Conservation (phyloP, 2,113 vertebrate species). For the Uria aalge region DNA sequence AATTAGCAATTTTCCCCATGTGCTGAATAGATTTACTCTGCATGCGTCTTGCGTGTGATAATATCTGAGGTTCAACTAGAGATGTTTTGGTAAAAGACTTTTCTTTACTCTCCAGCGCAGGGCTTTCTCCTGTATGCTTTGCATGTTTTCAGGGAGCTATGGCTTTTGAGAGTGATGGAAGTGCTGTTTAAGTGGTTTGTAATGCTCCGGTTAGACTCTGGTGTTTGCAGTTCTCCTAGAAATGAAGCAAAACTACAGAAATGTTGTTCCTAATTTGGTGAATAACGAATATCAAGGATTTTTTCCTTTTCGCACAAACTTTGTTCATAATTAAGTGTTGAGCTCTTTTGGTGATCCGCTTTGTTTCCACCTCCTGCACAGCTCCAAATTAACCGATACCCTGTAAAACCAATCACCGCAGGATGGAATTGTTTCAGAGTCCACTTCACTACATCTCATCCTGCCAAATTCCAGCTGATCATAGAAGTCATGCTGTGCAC, state of each 20-base stretch:
- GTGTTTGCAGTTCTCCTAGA: neutral
- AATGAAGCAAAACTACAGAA: neutral
- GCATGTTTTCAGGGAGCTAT: neutral
- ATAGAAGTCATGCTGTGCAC: slow-evolving; percentile 47
- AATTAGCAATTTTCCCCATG: slow-evolving; percentile 30
- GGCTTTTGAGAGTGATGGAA: neutral
- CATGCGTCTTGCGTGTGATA: neutral
- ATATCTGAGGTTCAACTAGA: neutral
- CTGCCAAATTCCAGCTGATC: slow-evolving; percentile 58
- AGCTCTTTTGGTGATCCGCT: neutral
- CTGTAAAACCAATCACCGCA: neutral
- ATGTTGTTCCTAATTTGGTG: neutral
- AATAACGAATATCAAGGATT: neutral
- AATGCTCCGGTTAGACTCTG: neutral
- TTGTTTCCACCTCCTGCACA: neutral
- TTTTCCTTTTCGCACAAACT: neutral
- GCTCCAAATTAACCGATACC: slow-evolving; percentile 5
- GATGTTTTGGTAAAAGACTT: neutral
- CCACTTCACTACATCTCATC: neutral
- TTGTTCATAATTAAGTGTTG: neutral
- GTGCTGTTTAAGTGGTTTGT: neutral
- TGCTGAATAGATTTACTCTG: neutral
- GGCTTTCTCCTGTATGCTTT: neutral
- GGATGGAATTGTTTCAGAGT: slow-evolving; percentile 11
- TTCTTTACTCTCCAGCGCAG: neutral